phyloP scores from a whole-genome alignment of 2,888 invertebrate species.

The Miltochrista miniata region DNA sequence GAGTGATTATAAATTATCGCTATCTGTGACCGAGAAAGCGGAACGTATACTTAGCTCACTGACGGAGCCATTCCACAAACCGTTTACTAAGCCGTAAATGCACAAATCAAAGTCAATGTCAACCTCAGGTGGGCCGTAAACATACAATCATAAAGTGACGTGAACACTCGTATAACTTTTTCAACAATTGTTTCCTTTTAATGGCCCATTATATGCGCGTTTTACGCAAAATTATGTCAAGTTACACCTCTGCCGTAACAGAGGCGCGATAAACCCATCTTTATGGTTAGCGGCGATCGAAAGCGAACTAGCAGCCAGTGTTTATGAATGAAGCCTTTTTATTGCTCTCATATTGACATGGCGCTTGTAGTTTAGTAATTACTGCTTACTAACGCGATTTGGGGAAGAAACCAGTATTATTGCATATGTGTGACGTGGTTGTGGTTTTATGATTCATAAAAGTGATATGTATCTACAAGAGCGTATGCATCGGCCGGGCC shows the following conservation, averaged over 20 bases:
- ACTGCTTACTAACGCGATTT: constrained; percentile 73
- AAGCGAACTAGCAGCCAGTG: constrained; percentile 68
- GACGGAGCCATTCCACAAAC: constrained; percentile 57
- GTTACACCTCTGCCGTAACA: constrained; percentile 80
- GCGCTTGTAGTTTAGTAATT: constrained; percentile 74
- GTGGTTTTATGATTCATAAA: constrained; percentile 79
- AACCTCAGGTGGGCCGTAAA: constrained; percentile 80
- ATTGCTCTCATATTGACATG: constrained; percentile 78
- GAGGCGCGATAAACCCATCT: constrained; percentile 80
- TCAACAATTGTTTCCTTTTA: constrained; percentile 83
- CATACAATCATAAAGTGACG: constrained; percentile 82
- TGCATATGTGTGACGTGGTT: constrained; percentile 70
- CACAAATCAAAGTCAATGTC: constrained; percentile 83
- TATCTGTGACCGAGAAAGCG: constrained; percentile 26
- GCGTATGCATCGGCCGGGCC: constrained; percentile 46
- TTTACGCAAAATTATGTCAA: constrained; percentile 83
- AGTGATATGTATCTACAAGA: constrained; percentile 71
- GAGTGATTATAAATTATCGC: neutral
- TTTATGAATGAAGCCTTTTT: constrained; percentile 81
- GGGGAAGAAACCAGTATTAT: constrained; percentile 74
- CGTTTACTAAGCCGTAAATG: constrained; percentile 76
- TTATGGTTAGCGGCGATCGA: constrained; percentile 78
- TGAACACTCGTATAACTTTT: constrained; percentile 82
- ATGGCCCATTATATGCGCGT: constrained; percentile 81
- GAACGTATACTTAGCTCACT: constrained; percentile 37